Percentiles rank a stretch among this genome's conserved stretches.
Evolutionary conservation across 2,113 vertebrate genomes (phyloP).

Genomic region (Chlorocebus sabaeus): DNA sequence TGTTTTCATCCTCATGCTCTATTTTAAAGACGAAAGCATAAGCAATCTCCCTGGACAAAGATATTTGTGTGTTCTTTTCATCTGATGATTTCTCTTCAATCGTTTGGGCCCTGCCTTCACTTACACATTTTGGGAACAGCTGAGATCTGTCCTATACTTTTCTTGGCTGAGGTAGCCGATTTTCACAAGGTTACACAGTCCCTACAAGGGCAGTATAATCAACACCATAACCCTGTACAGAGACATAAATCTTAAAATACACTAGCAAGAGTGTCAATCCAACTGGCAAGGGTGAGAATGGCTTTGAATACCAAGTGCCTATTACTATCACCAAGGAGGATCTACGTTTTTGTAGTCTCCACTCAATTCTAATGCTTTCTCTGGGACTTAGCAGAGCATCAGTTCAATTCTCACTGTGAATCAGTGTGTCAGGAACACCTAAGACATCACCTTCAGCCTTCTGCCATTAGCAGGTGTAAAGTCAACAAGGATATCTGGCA

Average conservation of each 20-base stretch:
- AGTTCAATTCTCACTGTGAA: conserved; percentile 29
- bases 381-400: not conserved
- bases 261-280: not conserved
- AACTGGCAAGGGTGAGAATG: not conserved
- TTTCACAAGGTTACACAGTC: not conserved
- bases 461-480: not conserved
- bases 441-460: not conserved
- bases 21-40: not conserved
- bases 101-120: not conserved
- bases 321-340: not conserved
- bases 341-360: not conserved
- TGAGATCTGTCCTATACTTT: not conserved
- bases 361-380: not conserved
- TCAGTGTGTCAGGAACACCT: not conserved
- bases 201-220: not conserved
- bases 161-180: not conserved
- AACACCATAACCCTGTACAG: not conserved
- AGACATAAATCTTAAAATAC: conserved; percentile 9
- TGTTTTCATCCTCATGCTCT: not conserved
- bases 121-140: not conserved
- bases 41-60: not conserved
- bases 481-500: not conserved
- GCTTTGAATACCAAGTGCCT: not conserved
- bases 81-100: not conserved
- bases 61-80: not conserved